These are phyloP conservation scores for Nothoprocta perdicaria DNA, from an alignment of 2,113 vertebrate genomes.

Conservation along the genomic window DNA sequence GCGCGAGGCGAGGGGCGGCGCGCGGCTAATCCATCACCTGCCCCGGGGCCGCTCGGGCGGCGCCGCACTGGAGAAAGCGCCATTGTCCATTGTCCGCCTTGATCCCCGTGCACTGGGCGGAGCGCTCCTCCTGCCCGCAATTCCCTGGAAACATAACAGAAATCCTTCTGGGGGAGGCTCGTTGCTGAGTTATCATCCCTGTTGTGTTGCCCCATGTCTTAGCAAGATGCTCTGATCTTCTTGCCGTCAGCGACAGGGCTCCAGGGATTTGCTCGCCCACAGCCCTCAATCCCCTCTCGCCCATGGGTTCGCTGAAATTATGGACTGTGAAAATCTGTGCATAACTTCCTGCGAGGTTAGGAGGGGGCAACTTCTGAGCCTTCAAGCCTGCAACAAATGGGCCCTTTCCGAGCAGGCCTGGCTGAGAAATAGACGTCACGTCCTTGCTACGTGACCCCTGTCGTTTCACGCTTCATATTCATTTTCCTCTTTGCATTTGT, in stretches of 20 bases:
- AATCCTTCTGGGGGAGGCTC: not conserved
- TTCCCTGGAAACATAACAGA: not conserved
- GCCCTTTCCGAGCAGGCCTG: not conserved
- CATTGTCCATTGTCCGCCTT: slow-evolving; percentile 39
- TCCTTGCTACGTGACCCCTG: not conserved
- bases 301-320: accelerated
- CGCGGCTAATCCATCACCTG: slow-evolving; percentile 73
- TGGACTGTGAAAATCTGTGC: not conserved
- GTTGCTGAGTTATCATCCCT: not conserved
- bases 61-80: not conserved
- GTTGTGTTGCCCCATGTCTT: not conserved
- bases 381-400: not conserved
- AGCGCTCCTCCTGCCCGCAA: not conserved
- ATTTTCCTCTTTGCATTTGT: not conserved
- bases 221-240: not conserved
- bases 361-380: not conserved
- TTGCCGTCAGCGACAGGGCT: not conserved
- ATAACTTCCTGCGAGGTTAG: not conserved
- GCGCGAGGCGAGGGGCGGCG: too few species aligned
- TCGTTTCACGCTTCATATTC: not conserved
- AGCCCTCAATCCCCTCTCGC: not conserved
- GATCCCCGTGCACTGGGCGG: not conserved
- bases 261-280: accelerated
- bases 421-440: not conserved
- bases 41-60: slow-evolving; percentile 65